These are phyloP conservation scores for Hycleus cichorii DNA, from an alignment of 1,140 invertebrate species.

Conservation along the genomic window DNA sequence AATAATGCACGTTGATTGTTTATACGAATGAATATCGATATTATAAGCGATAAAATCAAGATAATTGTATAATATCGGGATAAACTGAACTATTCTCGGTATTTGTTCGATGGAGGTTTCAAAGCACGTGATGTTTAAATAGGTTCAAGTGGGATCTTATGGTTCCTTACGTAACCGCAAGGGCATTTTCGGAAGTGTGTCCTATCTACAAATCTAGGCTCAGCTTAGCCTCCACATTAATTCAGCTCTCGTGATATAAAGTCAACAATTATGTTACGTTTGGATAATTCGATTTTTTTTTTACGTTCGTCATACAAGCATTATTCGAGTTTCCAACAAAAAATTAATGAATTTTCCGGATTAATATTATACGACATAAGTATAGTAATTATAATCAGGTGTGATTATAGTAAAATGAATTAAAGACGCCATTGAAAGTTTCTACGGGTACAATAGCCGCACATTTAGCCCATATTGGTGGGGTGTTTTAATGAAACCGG, in stretches of 20 bases:
- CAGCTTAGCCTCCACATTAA: constrained; percentile 17
- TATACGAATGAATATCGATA: too few relatives aligned
- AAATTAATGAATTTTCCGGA: too few relatives aligned
- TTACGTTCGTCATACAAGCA: too few relatives aligned
- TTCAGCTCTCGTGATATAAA: constrained; percentile 16
- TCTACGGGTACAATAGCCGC: constrained; percentile 29
- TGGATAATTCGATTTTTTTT: constrained; percentile 10
- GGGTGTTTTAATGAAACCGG: constrained; percentile 33
- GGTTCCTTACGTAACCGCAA: constrained; percentile 13
- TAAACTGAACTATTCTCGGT: constrained; percentile 1
- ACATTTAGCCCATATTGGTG: constrained; percentile 29
- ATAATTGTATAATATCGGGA: neutral
- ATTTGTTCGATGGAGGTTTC: constrained; percentile 8
- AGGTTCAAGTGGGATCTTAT: constrained; percentile 16
- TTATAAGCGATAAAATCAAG: constrained; percentile 4
- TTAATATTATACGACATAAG: too few relatives aligned
- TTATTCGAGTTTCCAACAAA: too few relatives aligned
- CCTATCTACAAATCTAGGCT: constrained; percentile 17
- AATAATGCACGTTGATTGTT: too few relatives aligned
- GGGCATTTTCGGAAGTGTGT: constrained; percentile 17
- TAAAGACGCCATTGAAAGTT: constrained; percentile 32
- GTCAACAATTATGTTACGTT: constrained; percentile 15
- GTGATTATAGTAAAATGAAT: neutral
- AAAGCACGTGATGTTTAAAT: constrained; percentile 17
- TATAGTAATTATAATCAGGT: too few relatives aligned